Conservation (phyloP, 2,113 vertebrate species). For the Ptyas mucosa region DNA sequence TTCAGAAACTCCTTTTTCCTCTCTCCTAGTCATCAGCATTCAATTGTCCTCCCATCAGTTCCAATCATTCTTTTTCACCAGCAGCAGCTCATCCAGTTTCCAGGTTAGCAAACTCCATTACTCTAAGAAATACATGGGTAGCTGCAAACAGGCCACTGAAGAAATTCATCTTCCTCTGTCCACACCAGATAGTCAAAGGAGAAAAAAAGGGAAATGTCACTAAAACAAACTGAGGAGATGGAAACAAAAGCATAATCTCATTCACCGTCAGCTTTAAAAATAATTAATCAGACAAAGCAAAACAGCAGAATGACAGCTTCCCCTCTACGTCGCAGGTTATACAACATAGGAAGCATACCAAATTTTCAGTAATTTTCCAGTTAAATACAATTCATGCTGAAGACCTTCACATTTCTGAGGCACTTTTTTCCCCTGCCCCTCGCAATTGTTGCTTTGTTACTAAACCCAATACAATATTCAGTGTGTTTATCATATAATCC, state of each 20-base stretch:
- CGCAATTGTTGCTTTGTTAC: background rate
- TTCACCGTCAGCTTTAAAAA: background rate
- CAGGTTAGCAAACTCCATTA: slow-evolving; percentile 2
- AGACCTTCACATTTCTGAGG: background rate
- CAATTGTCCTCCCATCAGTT: slow-evolving; percentile 29
- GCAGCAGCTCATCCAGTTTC: slow-evolving; percentile 29
- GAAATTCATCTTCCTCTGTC: background rate
- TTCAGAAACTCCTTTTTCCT: slow-evolving; percentile 20
- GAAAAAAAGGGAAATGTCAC: background rate
- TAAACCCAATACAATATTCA: background rate
- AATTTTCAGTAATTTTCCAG: background rate
- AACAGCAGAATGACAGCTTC: background rate
- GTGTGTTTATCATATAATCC: background rate
- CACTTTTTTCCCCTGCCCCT: background rate
- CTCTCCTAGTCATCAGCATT: slow-evolving; percentile 27
- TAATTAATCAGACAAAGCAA: background rate
- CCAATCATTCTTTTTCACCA: slow-evolving; percentile 37
- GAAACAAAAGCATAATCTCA: background rate
- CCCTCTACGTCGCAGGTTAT: background rate
- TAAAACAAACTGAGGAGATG: background rate
- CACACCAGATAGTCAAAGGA: slow-evolving; percentile 7
- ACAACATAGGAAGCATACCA: background rate
- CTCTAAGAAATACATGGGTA: slow-evolving; percentile 18
- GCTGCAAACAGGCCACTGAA: slow-evolving; percentile 21
- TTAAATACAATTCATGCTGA: background rate